Base-by-base conservation (phyloP, 2,888 invertebrate genomes). In the Cerceris rybyensis region DNA sequence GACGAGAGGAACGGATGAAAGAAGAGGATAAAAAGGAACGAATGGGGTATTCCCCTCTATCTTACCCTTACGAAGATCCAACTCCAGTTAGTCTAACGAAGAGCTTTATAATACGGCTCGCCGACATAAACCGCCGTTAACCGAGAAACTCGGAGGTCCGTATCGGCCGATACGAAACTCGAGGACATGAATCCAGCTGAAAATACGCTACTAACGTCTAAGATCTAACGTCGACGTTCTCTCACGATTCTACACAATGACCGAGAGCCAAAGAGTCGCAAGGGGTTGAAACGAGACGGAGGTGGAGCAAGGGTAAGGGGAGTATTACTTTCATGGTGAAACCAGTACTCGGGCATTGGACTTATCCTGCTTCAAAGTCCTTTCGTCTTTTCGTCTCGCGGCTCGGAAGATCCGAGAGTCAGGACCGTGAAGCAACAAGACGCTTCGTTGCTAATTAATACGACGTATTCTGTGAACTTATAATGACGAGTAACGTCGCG, bases 1-100 rank as follows among this genome's bases (percentile, higher is more conserved):
- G 80, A 80, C 67, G 79, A 78, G 81, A 78, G 71, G 63, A 28
- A 69, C 66, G 79, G 76, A 76, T 79, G 82, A 84, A 82, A 84
- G 82, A 82, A 81, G 79, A 57, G 75, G 78, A 81, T 81, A 81
- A 85, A 85, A 76, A 82, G 70, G 74, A 59, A 80, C 65, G 82
- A 74, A 80, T 76, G 70, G 58, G 70, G 28, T 28, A 28, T 28
- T 28, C 28, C 69, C 66, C 67, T 63, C 76, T 71, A 84, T 83
- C 79, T 75, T 59, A 70, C 67, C 70, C 81, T 80, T 79, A 80
- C 78, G 75, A 78, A 79, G 83, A 84, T 84, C 80, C 78, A 70
- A 75, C 68, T 75, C 71, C 80, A 86, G 86, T 82, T 83, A 80
- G 81, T 81, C 84, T 86, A 88, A 88, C 85, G 86, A 86, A 88